phyloP scores from a whole-genome alignment of 2,888 invertebrate species.

The Halocaridina rubra region DNA sequence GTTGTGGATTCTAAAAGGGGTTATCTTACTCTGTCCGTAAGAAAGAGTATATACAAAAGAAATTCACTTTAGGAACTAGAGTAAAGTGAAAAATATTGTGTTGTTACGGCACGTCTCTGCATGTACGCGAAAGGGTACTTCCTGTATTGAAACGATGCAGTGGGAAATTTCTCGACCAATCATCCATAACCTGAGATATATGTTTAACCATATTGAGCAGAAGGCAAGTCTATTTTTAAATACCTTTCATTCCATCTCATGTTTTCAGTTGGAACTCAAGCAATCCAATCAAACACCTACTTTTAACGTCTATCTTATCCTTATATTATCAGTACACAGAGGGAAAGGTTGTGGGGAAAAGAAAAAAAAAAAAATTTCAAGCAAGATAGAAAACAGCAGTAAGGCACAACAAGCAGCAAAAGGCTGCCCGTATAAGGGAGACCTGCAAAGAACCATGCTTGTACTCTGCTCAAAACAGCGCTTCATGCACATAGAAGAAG shows the following conservation, averaged over 20 bases:
- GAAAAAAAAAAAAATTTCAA: no score
- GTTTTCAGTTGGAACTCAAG: not conserved
- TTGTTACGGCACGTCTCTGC: no score
- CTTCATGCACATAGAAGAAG: constrained; percentile 31
- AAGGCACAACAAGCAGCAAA: constrained; percentile 36
- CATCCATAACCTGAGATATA: not conserved
- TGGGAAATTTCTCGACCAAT: not conserved
- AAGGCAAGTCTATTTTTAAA: not conserved
- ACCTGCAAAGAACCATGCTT: constrained; percentile 15
- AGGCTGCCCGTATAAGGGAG: constrained; percentile 9
- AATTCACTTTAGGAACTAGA: no score
- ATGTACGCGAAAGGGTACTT: no score
- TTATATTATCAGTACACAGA: not conserved
- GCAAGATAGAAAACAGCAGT: constrained; percentile 40
- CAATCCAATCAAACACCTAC: not conserved
- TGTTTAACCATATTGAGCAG: not conserved
- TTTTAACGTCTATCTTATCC: not conserved
- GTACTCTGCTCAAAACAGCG: constrained; percentile 25
- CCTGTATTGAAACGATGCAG: no score
- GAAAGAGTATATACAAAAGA: no score
- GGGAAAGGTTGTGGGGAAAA: constrained; percentile 23
- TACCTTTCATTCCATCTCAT: not conserved
- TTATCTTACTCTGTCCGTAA: no score
- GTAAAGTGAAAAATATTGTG: no score
- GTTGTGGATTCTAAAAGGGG: no score